A percentile compares a stretch with the other conserved stretches of the same genome.
Evolutionary conservation across 2,888 invertebrate genomes (phyloP).

Genomic region (Netelia melanura): DNA sequence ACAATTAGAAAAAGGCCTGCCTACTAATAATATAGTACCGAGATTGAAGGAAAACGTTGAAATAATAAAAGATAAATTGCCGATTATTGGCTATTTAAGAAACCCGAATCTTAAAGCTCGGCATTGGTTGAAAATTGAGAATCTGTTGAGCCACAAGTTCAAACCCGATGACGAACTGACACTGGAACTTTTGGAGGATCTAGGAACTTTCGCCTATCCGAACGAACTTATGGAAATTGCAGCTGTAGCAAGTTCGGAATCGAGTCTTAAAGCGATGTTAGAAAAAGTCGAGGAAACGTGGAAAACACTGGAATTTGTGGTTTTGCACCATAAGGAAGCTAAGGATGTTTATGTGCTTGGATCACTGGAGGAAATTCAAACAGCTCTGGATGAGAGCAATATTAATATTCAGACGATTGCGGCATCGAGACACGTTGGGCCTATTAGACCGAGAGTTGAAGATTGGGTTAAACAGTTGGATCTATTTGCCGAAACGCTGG

Average conservation of each 20-base stretch:
- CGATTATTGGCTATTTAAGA: conserved; percentile 92
- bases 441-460: conserved; percentile 92
- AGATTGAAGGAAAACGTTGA: conserved; percentile 92
- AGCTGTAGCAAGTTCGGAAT: conserved; percentile 95
- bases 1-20: conserved; percentile 94
- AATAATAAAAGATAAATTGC: conserved; percentile 91
- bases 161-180: conserved; percentile 89
- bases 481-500: conserved; percentile 93
- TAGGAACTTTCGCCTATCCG: conserved; percentile 91
- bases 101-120: conserved; percentile 92
- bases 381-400: conserved; percentile 93
- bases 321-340: conserved; percentile 92
- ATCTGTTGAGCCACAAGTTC: conserved; percentile 90
- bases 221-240: conserved; percentile 94
- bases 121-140: conserved; percentile 94
- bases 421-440: conserved; percentile 94
- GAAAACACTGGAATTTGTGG: conserved; percentile 92
- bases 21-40: conserved; percentile 92
- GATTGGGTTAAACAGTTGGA: conserved; percentile 93
- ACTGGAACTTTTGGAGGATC: conserved; percentile 89
- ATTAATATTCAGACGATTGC: conserved; percentile 95
- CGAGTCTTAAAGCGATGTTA: conserved; percentile 91
- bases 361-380: conserved; percentile 93
- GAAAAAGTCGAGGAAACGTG: conserved; percentile 94
- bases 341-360: conserved; percentile 94